Conservation (phyloP, 1,140 invertebrate species). For the Rhizoglyphus robini region DNA sequence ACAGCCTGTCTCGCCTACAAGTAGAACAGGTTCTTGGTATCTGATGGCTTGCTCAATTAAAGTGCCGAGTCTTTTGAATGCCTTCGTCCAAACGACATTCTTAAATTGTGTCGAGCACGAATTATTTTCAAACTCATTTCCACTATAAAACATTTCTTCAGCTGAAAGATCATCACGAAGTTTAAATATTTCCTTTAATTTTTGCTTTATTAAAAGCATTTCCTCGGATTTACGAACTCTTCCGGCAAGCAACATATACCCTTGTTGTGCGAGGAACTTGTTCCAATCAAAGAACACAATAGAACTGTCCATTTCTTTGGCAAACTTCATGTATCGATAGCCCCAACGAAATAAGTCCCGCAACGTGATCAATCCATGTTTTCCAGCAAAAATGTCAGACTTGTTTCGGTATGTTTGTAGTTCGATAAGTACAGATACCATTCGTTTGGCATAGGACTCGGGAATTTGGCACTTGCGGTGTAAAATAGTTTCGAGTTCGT, state of each 20-base stretch:
- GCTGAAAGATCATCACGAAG: slow-evolving; percentile 53
- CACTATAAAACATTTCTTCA: slow-evolving; percentile 51
- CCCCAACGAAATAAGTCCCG: slow-evolving; percentile 96
- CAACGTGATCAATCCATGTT: slow-evolving; percentile 85
- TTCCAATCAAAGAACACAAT: slow-evolving; percentile 77
- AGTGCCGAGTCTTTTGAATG: slow-evolving; percentile 79
- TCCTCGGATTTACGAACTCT: slow-evolving; percentile 74
- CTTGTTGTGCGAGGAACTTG: slow-evolving; percentile 92
- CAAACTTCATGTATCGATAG: slow-evolving; percentile 68
- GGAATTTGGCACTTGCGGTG: slow-evolving; percentile 76
- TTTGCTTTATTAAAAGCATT: slow-evolving; percentile 43
- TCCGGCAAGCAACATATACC: slow-evolving; percentile 82
- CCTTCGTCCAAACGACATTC: slow-evolving; percentile 84
- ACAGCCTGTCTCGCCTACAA: slow-evolving; percentile 96
- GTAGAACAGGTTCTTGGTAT: slow-evolving; percentile 82
- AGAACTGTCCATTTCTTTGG: slow-evolving; percentile 37
- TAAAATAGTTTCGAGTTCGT: slow-evolving; percentile 77
- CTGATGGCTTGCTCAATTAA: slow-evolving; percentile 69
- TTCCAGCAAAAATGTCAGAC: slow-evolving; percentile 70
- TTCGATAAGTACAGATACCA: slow-evolving; percentile 83
- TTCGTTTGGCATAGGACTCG: slow-evolving; percentile 69
- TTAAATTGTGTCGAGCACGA: slow-evolving; percentile 41
- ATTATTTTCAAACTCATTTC: slow-evolving; percentile 16
- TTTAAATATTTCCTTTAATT: slow-evolving; percentile 72
- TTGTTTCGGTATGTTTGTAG: slow-evolving; percentile 47